Evolutionary conservation across 2,113 vertebrate genomes (phyloP).

Genomic region (Heterotis niloticus): DNA sequence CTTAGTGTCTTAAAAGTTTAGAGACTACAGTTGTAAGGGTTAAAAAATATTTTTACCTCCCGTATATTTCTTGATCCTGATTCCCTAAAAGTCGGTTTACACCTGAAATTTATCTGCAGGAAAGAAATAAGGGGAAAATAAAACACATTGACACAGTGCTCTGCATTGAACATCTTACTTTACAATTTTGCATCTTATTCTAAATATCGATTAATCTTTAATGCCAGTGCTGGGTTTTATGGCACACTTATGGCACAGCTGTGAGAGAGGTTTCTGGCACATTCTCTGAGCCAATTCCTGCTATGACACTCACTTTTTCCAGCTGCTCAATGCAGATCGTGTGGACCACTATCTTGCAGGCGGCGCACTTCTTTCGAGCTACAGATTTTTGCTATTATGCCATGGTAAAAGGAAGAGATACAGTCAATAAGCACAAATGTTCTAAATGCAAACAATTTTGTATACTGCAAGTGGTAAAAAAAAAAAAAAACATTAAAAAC

Average conservation of each 20-base stretch:
- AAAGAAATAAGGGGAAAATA: conserved; percentile 32
- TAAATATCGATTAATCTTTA: no score
- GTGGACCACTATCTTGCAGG: conserved; percentile 91
- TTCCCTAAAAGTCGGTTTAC: conserved; percentile 92
- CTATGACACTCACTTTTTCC: conserved; percentile 75
- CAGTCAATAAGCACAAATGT: background rate
- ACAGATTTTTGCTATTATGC: conserved; percentile 80
- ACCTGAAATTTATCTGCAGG: conserved; percentile 91
- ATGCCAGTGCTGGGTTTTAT: conserved; percentile 19
- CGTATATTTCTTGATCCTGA: conserved; percentile 83
- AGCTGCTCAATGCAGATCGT: conserved; percentile 85
- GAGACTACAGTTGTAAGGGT: background rate
- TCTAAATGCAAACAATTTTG: background rate
- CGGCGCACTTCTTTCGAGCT: conserved; percentile 84
- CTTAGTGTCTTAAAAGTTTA: no score
- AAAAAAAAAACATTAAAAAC: background rate
- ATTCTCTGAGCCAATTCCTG: background rate
- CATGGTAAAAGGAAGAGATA: conserved; percentile 21
- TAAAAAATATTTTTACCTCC: conserved; percentile 64
- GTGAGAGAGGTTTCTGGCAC: background rate
- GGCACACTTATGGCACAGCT: background rate
- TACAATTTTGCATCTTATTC: no score
- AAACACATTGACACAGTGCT: background rate
- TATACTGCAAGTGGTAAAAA: background rate
- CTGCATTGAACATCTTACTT: no score